phyloP scores from a whole-genome alignment of 2,888 invertebrate genomes.

The Linnaemya tessellans region DNA sequence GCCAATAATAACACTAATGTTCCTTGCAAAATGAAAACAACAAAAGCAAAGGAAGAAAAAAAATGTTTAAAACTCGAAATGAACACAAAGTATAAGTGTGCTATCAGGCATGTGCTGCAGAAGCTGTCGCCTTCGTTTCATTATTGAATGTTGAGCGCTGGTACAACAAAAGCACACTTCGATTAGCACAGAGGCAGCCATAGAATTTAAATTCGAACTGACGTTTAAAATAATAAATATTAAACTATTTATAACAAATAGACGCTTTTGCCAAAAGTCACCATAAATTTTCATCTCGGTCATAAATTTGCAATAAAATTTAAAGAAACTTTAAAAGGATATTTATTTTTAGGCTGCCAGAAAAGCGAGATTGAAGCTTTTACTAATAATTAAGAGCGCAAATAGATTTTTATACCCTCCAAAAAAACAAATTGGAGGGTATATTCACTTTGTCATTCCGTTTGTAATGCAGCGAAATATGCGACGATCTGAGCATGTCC shows the following conservation, averaged over 20 bases:
- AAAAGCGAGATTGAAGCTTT: constrained; percentile 1
- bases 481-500: no score
- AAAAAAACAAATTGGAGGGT: no score
- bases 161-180: not conserved
- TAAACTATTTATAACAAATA: constrained; percentile 58
- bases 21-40: constrained; percentile 1
- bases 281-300: constrained; percentile 22
- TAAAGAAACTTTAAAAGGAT: not conserved
- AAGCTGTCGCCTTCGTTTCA: constrained; percentile 63
- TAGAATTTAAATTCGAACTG: constrained; percentile 59
- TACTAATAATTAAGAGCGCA: no score
- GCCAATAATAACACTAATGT: constrained; percentile 39
- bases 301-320: constrained; percentile 13
- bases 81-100: constrained; percentile 62
- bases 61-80: not conserved
- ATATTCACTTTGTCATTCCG: no score
- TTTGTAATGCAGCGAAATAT: no score
- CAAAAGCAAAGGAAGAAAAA: constrained; percentile 1
- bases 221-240: constrained; percentile 61
- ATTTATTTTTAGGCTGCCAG: not conserved
- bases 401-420: no score
- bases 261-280: constrained; percentile 46
- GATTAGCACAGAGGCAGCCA: constrained; percentile 20
- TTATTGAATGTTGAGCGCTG: constrained; percentile 46
- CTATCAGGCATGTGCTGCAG: constrained; percentile 68